Conservation (phyloP, 2,888 invertebrate species). For the Synanthedon vespiformis region DNA sequence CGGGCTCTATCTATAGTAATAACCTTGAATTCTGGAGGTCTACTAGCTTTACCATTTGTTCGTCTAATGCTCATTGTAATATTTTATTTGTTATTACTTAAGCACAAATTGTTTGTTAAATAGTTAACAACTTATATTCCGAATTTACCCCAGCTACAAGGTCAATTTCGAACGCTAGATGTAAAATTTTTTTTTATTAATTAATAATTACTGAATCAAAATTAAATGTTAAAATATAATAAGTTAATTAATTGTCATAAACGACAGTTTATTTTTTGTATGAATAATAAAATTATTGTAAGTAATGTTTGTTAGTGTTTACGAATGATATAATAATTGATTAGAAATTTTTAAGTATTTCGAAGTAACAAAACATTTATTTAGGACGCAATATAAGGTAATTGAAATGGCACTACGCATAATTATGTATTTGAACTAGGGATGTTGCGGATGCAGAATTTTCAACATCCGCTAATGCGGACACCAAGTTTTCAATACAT, state of each 20-base stretch:
- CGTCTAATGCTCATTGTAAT: background rate
- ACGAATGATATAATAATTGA: background rate
- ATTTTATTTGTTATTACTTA: background rate
- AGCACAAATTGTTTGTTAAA: background rate
- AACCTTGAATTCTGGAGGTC: no score
- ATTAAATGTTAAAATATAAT: background rate
- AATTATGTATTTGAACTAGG: no score
- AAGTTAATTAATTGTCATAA: constrained; percentile 9
- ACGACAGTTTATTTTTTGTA: constrained; percentile 15
- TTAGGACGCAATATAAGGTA: no score
- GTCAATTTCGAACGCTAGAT: constrained; percentile 17
- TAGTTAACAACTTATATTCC: constrained; percentile 4
- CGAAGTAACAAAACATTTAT: no score
- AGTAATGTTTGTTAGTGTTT: background rate
- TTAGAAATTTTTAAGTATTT: no score
- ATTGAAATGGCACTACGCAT: no score
- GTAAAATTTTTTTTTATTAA: background rate
- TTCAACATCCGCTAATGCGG: no score
- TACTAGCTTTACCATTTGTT: background rate
- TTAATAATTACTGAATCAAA: background rate
- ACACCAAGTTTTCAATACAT: no score
- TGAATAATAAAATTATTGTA: background rate
- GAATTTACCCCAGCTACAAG: constrained; percentile 15
- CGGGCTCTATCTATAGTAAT: no score
- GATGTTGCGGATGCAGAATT: no score